Conservation (phyloP, 2,888 invertebrate species). For the Drosophila mercatorum region DNA sequence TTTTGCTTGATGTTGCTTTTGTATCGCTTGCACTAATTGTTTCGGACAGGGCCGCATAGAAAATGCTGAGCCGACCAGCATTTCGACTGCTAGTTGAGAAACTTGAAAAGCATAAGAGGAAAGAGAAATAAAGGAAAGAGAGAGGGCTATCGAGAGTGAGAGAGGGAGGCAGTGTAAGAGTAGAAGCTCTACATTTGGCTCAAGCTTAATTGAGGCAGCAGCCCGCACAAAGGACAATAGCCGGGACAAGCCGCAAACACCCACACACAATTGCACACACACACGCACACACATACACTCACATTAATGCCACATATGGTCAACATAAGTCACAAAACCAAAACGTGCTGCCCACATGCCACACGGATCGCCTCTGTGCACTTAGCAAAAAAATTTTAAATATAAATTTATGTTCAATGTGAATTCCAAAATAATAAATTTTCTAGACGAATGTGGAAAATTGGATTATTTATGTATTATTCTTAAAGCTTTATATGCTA, state of each 20-base stretch:
- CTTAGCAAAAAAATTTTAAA: conserved; percentile 21
- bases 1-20: conserved; percentile 42
- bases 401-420: background rate
- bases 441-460: background rate
- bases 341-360: conserved; percentile 32
- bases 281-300: conserved; percentile 6
- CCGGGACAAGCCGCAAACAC: conserved; percentile 48
- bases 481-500: background rate
- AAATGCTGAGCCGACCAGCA: conserved; percentile 45
- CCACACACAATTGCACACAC: conserved; percentile 11
- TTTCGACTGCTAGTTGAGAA: conserved; percentile 9
- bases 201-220: conserved; percentile 57
- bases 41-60: conserved; percentile 35
- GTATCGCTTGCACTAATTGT: conserved; percentile 66
- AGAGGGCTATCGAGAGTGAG: background rate
- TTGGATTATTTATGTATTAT: background rate
- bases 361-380: conserved; percentile 19
- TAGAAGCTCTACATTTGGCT: conserved; percentile 35
- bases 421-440: background rate
- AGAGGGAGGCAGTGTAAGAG: background rate
- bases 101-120: background rate
- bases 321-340: conserved; percentile 60
- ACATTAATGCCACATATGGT: conserved; percentile 54
- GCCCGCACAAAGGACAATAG: conserved; percentile 61
- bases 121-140: background rate